These are phyloP conservation scores for Gryllus bimaculatus DNA, from an alignment of 1,140 invertebrate genomes.

Conservation along the genomic window DNA sequence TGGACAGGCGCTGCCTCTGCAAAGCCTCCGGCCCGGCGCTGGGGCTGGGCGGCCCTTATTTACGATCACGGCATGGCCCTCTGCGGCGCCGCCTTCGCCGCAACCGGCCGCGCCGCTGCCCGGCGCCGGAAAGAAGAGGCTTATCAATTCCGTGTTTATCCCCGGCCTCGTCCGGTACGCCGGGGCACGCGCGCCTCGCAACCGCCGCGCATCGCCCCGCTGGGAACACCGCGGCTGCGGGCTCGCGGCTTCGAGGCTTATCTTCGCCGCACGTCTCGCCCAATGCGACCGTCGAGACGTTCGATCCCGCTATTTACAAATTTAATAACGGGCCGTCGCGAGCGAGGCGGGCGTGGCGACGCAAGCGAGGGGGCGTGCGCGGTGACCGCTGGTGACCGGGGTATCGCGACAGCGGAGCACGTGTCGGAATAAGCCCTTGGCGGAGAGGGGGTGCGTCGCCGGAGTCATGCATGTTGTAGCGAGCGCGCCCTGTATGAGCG, in stretches of 20 bases:
- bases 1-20: too few species aligned
- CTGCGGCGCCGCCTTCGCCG: too few species aligned
- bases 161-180: neutral
- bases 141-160: neutral
- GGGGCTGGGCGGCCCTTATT: neutral
- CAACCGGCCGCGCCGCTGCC: too few species aligned
- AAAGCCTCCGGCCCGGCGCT: too few species aligned
- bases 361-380: neutral
- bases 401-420: too few species aligned
- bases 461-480: too few species aligned
- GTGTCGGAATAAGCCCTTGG: too few species aligned
- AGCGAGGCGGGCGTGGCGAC: neutral
- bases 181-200: neutral
- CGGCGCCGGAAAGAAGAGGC: neutral
- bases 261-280: neutral
- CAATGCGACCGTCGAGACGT: neutral
- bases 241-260: neutral
- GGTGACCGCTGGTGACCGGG: neutral
- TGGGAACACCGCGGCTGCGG: neutral
- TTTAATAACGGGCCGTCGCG: neutral
- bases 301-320: neutral
- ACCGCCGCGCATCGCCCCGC: neutral
- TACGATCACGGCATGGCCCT: neutral
- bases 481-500: too few species aligned
- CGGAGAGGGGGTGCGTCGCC: too few species aligned